Base-by-base conservation (phyloP, 1,140 invertebrate species). In the Aradophagus sp. region DNA sequence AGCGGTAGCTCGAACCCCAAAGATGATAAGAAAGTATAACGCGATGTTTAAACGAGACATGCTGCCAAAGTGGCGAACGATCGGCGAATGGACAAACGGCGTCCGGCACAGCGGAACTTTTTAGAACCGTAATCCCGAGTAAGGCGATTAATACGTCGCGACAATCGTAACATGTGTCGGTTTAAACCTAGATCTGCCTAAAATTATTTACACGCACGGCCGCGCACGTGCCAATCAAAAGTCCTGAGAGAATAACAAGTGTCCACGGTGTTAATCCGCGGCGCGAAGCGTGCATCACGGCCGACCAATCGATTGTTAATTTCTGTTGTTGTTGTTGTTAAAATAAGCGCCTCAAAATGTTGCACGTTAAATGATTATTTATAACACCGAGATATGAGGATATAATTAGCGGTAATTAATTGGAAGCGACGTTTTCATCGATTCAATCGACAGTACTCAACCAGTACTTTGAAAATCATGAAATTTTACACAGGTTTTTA, bases 101-200 rank as follows among this genome's bases (percentile, higher is more conserved):
- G 67, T 38, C 52, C 20, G 17, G 23, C 26, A 39, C 14, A 11
- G 50, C 26, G 41, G 23, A 34, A 13, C 26, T 67, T 16, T 70
- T 38, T 17, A 45, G 61, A 45, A 63, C 36, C 35, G 56, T 78
- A 77, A 79, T 78, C 76, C 73, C 19, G 59, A 38, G 45, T 79
- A 80, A 80, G 78, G 53, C 72, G 78, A 77, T 80, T 79, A 78
- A 29, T 29, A 42, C 12, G 17, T 52, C 34, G 66, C 50, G 17
- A 38, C 16, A 26, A 38, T 45, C n/a, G n/a, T n/a, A n/a, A 39
- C 39, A 32, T 44, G 27, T 35, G 11, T 27, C 20, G 45, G 32
- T 16, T 34, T 26, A 39, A 7, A 41, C 14, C 13, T 59, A 63
- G n/a, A 61, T 36, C 31, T 13, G 45, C 19, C 44, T 34, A 47